Conservation (phyloP, 2,888 invertebrate species). For the Aspidiotus destructor region DNA sequence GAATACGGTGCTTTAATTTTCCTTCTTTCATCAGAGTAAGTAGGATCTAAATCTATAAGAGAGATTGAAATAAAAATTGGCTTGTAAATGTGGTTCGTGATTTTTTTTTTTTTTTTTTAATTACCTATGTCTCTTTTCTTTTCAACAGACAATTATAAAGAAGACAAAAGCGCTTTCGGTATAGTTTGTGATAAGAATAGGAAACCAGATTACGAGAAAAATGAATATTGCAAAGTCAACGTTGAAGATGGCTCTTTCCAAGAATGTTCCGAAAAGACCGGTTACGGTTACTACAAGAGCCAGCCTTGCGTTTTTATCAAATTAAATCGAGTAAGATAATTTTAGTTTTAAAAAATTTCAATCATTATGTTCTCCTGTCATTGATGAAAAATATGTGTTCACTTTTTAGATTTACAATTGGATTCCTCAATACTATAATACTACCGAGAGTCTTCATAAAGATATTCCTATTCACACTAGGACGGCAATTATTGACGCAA, state of each 20-base stretch:
- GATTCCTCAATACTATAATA: slow-evolving; percentile 56
- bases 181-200: neutral
- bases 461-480: slow-evolving; percentile 47
- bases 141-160: neutral
- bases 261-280: slow-evolving; percentile 44
- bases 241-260: slow-evolving; percentile 41
- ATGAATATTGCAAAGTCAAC: too few species aligned
- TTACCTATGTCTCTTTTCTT: neutral
- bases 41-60: too few species aligned
- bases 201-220: too few species aligned
- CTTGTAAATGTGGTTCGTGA: neutral
- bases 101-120: slow-evolving; percentile 13
- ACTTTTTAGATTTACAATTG: slow-evolving; percentile 58
- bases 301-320: slow-evolving; percentile 77
- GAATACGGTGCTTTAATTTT: too few species aligned
- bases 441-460: slow-evolving; percentile 46
- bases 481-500: neutral
- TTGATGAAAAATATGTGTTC: neutral
- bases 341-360: neutral
- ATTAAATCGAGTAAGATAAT: slow-evolving; percentile 59
- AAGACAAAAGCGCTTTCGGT: neutral
- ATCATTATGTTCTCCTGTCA: slow-evolving; percentile 8
- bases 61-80: too few species aligned
- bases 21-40: too few species aligned
- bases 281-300: slow-evolving; percentile 62